Percentiles rank a stretch among this genome's conserved stretches.
phyloP scores from a whole-genome alignment of 2,888 invertebrate species.

The Coleophora deauratella region DNA sequence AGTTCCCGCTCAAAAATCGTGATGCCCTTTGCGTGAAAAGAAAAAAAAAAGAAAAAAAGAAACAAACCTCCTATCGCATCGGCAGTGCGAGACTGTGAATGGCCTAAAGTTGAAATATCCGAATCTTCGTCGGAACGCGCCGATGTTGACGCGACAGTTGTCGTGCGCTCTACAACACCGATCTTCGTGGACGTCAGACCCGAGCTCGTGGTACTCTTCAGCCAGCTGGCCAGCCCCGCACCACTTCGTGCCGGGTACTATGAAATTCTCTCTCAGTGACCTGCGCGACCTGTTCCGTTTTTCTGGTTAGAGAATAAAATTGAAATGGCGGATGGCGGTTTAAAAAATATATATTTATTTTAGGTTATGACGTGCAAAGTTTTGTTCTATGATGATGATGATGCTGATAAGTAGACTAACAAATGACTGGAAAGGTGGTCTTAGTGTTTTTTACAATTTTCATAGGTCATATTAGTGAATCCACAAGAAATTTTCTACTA shows the following conservation, averaged over 20 bases:
- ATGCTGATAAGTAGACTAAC: too few species aligned
- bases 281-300: constrained; percentile 49
- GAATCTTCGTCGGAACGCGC: constrained; percentile 75
- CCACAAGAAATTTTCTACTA: too few species aligned
- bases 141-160: constrained; percentile 78
- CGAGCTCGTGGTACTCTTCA: constrained; percentile 76
- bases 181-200: constrained; percentile 69
- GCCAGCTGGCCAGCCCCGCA: constrained; percentile 79
- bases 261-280: constrained; percentile 69
- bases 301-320: constrained; percentile 13
- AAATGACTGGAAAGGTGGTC: too few species aligned
- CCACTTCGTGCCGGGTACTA: constrained; percentile 82
- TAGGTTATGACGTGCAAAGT: neutral
- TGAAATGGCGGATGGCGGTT: neutral
- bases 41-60: constrained; percentile 31
- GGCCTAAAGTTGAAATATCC: constrained; percentile 80
- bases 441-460: too few species aligned
- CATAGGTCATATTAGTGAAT: too few species aligned
- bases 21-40: constrained; percentile 10
- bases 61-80: constrained; percentile 84
- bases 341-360: neutral
- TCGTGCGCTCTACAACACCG: constrained; percentile 84
- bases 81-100: constrained; percentile 83
- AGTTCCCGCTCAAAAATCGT: constrained; percentile 6
- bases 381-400: too few species aligned